Percentiles rank a stretch among this genome's conserved stretches.
These are phyloP conservation scores for Rousettus leschenaultii DNA, from an alignment of 2,113 vertebrate genomes.

Conservation along the genomic window DNA sequence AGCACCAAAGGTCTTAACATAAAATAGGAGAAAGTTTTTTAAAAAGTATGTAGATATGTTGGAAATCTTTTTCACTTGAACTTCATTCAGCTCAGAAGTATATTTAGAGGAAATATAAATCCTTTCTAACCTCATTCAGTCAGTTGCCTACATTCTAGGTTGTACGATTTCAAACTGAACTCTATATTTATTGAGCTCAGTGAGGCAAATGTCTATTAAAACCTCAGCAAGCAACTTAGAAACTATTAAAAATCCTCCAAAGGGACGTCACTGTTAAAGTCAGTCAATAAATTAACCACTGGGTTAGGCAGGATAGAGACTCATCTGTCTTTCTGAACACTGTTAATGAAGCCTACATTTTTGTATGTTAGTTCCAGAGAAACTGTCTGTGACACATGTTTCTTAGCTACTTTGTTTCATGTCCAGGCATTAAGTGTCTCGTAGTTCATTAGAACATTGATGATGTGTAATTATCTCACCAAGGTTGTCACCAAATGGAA, in stretches of 20 bases:
- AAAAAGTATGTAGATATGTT: constrained; percentile 57
- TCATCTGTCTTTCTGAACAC: constrained; percentile 70
- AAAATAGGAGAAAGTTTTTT: constrained; percentile 48
- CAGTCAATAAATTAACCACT: constrained; percentile 76
- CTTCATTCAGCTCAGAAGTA: constrained; percentile 39
- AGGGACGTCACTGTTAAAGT: constrained; percentile 52
- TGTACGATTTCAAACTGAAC: constrained; percentile 65
- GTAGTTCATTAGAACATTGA: constrained; percentile 69
- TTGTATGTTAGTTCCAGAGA: constrained; percentile 58
- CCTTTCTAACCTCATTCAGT: constrained; percentile 68
- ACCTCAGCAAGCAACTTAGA: constrained; percentile 64
- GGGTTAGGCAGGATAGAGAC: constrained; percentile 55
- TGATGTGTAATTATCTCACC: constrained; percentile 69
- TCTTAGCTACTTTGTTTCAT: constrained; percentile 36
- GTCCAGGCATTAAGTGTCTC: constrained; percentile 60
- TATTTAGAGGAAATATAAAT: constrained; percentile 69
- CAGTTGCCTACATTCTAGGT: constrained; percentile 63
- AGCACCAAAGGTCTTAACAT: constrained; percentile 44
- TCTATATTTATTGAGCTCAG: constrained; percentile 72
- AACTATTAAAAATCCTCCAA: constrained; percentile 71
- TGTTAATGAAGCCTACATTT: constrained; percentile 72
- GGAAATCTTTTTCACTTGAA: constrained; percentile 1
- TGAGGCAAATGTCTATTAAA: constrained; percentile 70
- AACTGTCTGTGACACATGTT: constrained; percentile 57
- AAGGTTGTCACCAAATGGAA: constrained; percentile 74